phyloP scores from a whole-genome alignment of 2,797 vertebrate species.

The Lagorchestes hirsutus region DNA sequence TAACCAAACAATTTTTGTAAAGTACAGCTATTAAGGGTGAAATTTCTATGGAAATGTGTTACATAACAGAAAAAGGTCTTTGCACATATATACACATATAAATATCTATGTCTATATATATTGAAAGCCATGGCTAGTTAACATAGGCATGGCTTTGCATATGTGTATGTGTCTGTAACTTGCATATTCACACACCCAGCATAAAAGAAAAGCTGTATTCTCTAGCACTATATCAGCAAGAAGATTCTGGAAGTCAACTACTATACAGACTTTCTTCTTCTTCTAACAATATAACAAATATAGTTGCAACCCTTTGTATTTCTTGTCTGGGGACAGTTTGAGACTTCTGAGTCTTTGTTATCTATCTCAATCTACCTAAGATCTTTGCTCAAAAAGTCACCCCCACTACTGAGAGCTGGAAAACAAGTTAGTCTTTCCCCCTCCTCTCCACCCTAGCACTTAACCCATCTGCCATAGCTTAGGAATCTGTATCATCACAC shows the following conservation, averaged over 20 bases:
- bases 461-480: background rate
- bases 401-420: background rate
- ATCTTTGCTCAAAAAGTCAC: background rate
- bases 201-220: constrained; percentile 38
- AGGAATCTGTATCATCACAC: background rate
- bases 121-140: background rate
- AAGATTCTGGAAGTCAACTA: constrained; percentile 6
- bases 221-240: background rate
- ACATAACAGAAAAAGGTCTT: constrained; percentile 14
- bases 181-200: background rate
- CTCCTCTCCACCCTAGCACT: background rate
- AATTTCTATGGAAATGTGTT: background rate
- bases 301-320: background rate
- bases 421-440: background rate
- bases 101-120: background rate
- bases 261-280: background rate
- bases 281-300: background rate
- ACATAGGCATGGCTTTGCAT: background rate
- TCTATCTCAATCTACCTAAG: background rate
- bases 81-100: background rate
- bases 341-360: background rate
- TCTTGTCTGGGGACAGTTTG: background rate
- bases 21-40: background rate
- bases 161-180: background rate
- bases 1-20: constrained; percentile 35